Percentiles rank a stretch among this genome's conserved stretches.
These are phyloP conservation scores for Dissostichus mawsoni DNA, from an alignment of 2,113 vertebrate species.

Conservation along the genomic window DNA sequence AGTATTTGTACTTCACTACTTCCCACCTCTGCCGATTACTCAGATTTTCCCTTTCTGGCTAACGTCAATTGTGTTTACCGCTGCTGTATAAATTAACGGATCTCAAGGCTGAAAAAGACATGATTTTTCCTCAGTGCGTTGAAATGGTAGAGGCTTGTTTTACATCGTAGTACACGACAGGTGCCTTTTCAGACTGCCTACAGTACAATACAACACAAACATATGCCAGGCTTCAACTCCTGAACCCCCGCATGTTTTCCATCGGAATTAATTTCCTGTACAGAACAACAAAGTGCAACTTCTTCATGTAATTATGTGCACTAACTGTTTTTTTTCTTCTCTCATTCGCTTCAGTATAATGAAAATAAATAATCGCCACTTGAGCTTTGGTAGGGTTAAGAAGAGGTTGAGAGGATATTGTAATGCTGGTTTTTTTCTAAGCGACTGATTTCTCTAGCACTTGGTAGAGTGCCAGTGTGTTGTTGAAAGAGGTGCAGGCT, in stretches of 20 bases:
- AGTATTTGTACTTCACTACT: too few relatives aligned
- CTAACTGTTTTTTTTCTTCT: conserved; percentile 6
- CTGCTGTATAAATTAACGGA: not conserved
- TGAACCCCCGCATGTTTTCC: conserved; percentile 34
- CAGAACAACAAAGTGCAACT: conserved; percentile 50
- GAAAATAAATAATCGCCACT: conserved; percentile 49
- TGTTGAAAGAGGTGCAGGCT: not conserved
- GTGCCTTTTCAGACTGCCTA: conserved; percentile 26
- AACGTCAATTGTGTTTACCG: conserved; percentile 9
- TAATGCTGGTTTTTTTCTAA: not conserved
- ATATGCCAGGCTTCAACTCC: conserved; percentile 35
- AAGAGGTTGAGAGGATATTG: conserved; percentile 37
- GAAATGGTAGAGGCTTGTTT: conserved; percentile 31
- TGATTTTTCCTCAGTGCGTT: conserved; percentile 15
- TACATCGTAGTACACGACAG: conserved; percentile 35
- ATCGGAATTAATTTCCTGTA: conserved; percentile 53
- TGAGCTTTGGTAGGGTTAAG: conserved; percentile 44
- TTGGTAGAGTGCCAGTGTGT: conserved; percentile 7
- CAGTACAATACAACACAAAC: conserved; percentile 19
- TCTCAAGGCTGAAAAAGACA: conserved; percentile 33
- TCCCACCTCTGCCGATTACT: too few relatives aligned
- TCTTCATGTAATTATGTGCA: conserved; percentile 30
- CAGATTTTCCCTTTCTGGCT: conserved; percentile 14
- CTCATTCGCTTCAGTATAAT: conserved; percentile 37
- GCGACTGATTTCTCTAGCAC: conserved; percentile 33